Percentiles rank a stretch among this genome's conserved stretches.
phyloP scores from a whole-genome alignment of 2,888 invertebrate species.

The Agonopterix arenella region DNA sequence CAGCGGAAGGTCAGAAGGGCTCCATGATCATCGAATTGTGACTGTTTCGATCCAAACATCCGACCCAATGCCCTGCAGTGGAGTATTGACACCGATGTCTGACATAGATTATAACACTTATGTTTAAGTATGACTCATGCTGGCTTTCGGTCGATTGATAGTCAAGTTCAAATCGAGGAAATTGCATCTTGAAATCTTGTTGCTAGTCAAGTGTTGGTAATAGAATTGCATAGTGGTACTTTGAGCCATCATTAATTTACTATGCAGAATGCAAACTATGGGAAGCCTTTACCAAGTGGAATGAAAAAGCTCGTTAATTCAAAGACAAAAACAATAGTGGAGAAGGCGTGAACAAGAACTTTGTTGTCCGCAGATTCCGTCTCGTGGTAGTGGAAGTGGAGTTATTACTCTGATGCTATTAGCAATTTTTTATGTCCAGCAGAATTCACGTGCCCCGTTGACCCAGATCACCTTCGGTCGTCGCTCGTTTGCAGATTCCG shows the following conservation, averaged over 20 bases:
- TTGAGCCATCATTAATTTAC: no score
- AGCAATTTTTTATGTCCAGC: slow-evolving; percentile 27
- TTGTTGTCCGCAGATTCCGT: no score
- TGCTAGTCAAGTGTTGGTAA: no score
- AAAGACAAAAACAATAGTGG: no score
- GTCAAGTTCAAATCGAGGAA: no score
- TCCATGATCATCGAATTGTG: slow-evolving; percentile 25
- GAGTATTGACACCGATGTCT: slow-evolving; percentile 21
- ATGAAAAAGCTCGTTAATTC: no score
- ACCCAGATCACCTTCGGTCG: slow-evolving; percentile 33
- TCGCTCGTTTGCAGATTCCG: slow-evolving; percentile 28
- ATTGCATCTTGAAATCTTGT: no score
- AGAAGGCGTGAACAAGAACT: no score
- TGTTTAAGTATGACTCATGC: background rate
- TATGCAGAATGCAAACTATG: no score
- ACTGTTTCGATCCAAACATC: slow-evolving; percentile 9
- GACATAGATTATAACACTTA: slow-evolving; percentile 11
- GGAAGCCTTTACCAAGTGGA: no score
- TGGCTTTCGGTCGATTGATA: no score
- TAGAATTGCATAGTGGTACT: no score
- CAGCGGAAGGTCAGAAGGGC: slow-evolving; percentile 31
- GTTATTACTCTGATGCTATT: slow-evolving; percentile 14
- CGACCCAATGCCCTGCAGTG: background rate
- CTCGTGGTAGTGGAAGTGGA: background rate
- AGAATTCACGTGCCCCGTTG: slow-evolving; percentile 41